Conservation (phyloP, 2,888 invertebrate genomes). For the Caenorhabditis wallacei region DNA sequence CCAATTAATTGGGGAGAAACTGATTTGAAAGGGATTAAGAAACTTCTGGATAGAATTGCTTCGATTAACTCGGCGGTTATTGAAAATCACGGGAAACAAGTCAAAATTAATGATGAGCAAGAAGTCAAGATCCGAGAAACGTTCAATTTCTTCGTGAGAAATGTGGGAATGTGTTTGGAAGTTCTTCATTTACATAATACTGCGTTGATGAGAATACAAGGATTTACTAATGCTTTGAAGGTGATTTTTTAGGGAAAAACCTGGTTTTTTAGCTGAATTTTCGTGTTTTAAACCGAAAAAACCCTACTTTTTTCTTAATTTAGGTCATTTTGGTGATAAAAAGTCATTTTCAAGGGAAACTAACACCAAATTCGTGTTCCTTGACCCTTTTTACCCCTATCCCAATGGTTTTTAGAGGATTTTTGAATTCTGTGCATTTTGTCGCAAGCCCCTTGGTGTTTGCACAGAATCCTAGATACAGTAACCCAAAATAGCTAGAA, state of each 20-base stretch:
- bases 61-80: slow-evolving; percentile 74
- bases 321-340: no score
- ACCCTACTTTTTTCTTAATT: no score
- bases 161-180: slow-evolving; percentile 79
- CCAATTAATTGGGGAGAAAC: slow-evolving; percentile 92
- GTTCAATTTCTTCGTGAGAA: slow-evolving; percentile 80
- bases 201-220: slow-evolving; percentile 76
- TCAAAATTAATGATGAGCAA: slow-evolving; percentile 11
- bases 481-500: no score
- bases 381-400: no score
- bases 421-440: no score
- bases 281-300: no score
- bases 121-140: slow-evolving; percentile 71
- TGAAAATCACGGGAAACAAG: slow-evolving; percentile 37
- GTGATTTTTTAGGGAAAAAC: slow-evolving; percentile 64
- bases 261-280: no score
- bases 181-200: slow-evolving; percentile 80
- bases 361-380: no score
- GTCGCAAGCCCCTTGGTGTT: no score
- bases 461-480: no score
- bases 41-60: slow-evolving; percentile 77
- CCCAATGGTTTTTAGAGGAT: no score
- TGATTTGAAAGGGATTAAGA: slow-evolving; percentile 77
- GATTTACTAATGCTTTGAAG: slow-evolving; percentile 76
- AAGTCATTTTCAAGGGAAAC: no score